Evolutionary conservation across 2,797 vertebrate genomes (phyloP).

Genomic region (Amazonetta brasiliensis): DNA sequence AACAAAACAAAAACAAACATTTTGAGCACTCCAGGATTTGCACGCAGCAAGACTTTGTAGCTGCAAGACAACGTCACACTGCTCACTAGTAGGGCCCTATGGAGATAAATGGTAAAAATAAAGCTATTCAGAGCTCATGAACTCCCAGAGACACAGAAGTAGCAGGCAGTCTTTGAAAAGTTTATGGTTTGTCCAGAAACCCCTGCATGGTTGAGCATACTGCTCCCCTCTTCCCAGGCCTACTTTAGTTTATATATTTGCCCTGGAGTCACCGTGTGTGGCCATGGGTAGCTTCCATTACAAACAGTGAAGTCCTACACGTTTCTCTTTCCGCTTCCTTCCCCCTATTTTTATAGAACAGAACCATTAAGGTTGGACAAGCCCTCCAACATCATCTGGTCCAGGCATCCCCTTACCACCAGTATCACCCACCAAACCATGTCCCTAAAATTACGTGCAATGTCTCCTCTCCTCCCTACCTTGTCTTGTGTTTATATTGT

Average conservation of each 20-base stretch:
- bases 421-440: too few species aligned
- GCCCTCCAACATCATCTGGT: too few species aligned
- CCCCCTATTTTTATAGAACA: not conserved
- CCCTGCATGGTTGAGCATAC: not conserved
- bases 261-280: not conserved
- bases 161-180: not conserved
- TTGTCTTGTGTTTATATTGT: too few species aligned
- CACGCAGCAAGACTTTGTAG: not conserved
- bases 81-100: fast-evolving
- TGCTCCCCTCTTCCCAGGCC: not conserved
- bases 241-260: not conserved
- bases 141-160: not conserved
- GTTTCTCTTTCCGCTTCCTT: not conserved
- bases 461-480: too few species aligned
- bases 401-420: too few species aligned
- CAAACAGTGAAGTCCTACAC: not conserved
- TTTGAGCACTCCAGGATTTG: not conserved
- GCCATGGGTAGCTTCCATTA: not conserved
- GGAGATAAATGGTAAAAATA: not conserved
- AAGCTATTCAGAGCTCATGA: not conserved
- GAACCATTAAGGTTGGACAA: too few species aligned
- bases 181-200: not conserved
- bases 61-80: not conserved
- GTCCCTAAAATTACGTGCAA: too few species aligned
- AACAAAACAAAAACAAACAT: too few species aligned